Percentiles rank a stretch among this genome's conserved stretches.
phyloP scores from a whole-genome alignment of 2,113 vertebrate genomes.

The Tenebrosternarchus preto region DNA sequence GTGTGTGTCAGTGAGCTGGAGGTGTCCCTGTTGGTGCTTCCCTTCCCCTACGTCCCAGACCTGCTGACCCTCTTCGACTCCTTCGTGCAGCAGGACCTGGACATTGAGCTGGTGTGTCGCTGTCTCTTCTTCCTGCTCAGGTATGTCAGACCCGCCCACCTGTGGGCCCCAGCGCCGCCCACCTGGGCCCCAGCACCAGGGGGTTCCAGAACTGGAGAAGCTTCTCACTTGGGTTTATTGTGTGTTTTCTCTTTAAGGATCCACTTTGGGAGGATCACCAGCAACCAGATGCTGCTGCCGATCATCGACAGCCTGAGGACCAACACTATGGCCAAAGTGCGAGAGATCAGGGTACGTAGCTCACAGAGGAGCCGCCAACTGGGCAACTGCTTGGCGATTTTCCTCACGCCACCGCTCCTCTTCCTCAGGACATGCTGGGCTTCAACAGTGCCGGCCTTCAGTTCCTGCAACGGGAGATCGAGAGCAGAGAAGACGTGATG shows the following conservation, averaged over 20 bases:
- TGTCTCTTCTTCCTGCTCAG: conserved; percentile 95
- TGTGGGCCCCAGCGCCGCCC: neutral
- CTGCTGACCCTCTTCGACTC: conserved; percentile 83
- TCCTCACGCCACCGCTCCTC: neutral
- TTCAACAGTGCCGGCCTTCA: conserved; percentile 92
- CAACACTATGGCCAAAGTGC: conserved; percentile 87
- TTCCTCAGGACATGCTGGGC: conserved; percentile 85
- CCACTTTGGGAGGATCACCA: conserved; percentile 93
- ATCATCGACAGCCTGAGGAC: conserved; percentile 88
- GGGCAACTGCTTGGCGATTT: no score
- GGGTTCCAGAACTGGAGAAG: neutral
- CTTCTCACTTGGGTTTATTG: neutral
- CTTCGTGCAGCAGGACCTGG: conserved; percentile 80
- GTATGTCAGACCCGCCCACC: conserved; percentile 59
- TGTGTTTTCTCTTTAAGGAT: conserved; percentile 73
- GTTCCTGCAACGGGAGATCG: conserved; percentile 88
- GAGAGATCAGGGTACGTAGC: conserved; percentile 81
- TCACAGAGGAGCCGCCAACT: no score
- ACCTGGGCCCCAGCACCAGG: no score
- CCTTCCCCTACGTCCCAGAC: conserved; percentile 89
- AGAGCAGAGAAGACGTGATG: conserved; percentile 88
- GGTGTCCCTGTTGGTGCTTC: conserved; percentile 90
- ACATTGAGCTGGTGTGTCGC: conserved; percentile 90
- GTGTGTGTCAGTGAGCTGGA: conserved; percentile 84
- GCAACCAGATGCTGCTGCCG: conserved; percentile 90